phyloP scores from a whole-genome alignment of 2,113 vertebrate genomes.

The Cathartes aura region DNA sequence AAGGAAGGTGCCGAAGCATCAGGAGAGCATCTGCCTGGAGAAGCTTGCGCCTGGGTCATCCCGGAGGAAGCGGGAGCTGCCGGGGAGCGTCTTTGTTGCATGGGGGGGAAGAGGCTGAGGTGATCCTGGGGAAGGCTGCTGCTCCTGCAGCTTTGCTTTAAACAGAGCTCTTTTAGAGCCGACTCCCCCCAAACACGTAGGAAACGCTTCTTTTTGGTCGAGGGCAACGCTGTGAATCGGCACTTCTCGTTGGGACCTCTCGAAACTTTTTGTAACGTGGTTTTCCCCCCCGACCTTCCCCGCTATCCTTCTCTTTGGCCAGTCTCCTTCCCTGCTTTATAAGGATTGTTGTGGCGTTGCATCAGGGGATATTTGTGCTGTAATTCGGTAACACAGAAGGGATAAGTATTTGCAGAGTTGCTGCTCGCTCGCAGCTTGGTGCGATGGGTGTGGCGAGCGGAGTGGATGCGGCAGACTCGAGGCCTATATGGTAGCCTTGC shows the following conservation, averaged over 20 bases:
- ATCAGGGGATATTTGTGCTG: slow-evolving; percentile 55
- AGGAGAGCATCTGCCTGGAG: not conserved
- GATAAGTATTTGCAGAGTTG: not conserved
- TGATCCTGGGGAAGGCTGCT: not conserved
- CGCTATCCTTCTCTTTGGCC: not conserved
- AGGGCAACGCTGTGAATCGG: not conserved
- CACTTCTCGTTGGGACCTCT: not conserved
- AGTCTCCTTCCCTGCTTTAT: not conserved
- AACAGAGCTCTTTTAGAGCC: no score
- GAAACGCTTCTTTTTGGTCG: not conserved
- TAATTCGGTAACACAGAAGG: slow-evolving; percentile 28
- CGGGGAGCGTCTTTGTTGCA: not conserved
- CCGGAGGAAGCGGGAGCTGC: not conserved
- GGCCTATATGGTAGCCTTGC: slow-evolving; percentile 28
- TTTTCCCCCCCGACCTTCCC: not conserved
- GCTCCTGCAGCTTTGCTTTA: not conserved
- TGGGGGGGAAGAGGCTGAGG: not conserved
- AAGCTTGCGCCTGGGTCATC: not conserved
- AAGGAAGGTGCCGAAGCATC: not conserved
- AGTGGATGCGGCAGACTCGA: slow-evolving; percentile 39
- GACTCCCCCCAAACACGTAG: accelerated
- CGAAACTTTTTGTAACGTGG: not conserved
- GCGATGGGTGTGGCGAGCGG: slow-evolving; percentile 70
- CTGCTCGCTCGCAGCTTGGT: not conserved
- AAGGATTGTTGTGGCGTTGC: slow-evolving; percentile 59